Evolutionary conservation across 2,888 invertebrate genomes (phyloP), one percentile per base, ranked within the genome.

Genomic region (Trissolcus japonicus): DNA sequence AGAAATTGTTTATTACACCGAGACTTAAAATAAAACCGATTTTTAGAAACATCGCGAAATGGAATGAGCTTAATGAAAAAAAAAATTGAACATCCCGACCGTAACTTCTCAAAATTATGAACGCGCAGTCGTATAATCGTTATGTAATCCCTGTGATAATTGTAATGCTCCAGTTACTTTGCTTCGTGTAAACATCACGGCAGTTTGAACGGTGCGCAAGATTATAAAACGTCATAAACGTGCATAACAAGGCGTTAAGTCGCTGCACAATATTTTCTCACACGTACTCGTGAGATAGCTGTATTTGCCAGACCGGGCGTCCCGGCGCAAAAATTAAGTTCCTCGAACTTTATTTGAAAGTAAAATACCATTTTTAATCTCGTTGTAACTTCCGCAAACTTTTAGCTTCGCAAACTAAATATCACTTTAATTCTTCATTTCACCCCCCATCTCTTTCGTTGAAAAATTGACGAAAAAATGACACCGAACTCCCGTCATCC

Each of bases 201-300:
- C 46, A 48, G 14, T 51, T 51, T 68, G 29, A 57, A 43, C 59
- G 51, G 41, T 41, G 4, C 43, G 53, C 51, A n/a, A 19, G 40
- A 61, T 54, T 61, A 50, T 56, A 56, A 69, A 69, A 69, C 57
- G 61, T 69, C 61, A 55, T 54, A 69, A 69, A 71, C 40, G 71
- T 17, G 41, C 60, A 60, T 61, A 68, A 68, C 71, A 51, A 59
- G 72, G 54, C 55, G 65, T 59, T 65, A 54, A 65, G 46, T 43
- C 19, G 16, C 53, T 48, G 60, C 53, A 60, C 55, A 60, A 73
- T 60, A 66, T 73, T 65, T 60, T 65, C 50, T 16, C 60, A 55
- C 54, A 60, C 46, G 63, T 21, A 29, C 43, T 59, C 29, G 63
- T 57, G 29, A 51, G 55, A 73, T 66, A 73, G 63, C 63, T 25